These are phyloP conservation scores for Amia ocellicauda DNA, from an alignment of 2,113 vertebrate species.

Conservation along the genomic window DNA sequence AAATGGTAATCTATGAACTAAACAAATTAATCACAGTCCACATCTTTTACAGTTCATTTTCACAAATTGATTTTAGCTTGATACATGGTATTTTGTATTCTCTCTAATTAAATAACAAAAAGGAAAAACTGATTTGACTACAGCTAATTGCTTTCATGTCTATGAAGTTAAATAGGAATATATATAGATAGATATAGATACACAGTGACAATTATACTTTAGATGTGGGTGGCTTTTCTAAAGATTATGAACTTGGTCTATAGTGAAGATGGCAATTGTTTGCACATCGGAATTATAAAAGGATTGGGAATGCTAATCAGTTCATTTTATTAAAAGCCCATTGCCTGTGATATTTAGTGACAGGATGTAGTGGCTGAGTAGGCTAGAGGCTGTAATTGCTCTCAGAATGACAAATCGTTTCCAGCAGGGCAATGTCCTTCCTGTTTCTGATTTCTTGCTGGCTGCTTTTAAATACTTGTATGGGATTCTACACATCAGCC, in stretches of 20 bases:
- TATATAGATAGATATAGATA: neutral
- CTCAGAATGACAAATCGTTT: constrained; percentile 60
- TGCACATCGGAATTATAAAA: constrained; percentile 59
- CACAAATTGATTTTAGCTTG: no score
- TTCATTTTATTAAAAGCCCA: constrained; percentile 70
- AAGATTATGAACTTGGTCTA: constrained; percentile 9
- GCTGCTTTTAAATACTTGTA: constrained; percentile 53
- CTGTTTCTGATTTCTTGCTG: constrained; percentile 58
- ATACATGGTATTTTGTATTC: no score
- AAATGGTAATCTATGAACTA: no score
- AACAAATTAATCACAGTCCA: no score
- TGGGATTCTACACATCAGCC: constrained; percentile 57
- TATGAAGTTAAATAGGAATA: neutral
- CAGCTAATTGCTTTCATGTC: constrained; percentile 17
- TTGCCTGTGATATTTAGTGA: constrained; percentile 64
- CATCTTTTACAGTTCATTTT: no score
- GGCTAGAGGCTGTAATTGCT: constrained; percentile 58
- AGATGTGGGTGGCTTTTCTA: neutral
- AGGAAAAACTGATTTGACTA: constrained; percentile 4
- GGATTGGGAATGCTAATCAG: constrained; percentile 69
- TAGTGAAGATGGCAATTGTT: constrained; percentile 46
- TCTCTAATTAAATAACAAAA: constrained; percentile 15
- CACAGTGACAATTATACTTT: constrained; percentile 9
- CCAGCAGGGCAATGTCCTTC: constrained; percentile 53
- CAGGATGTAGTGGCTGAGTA: constrained; percentile 55